A percentile compares a stretch with the other conserved stretches of the same genome.
These are phyloP conservation scores for Erpetoichthys calabaricus DNA, from an alignment of 2,797 vertebrate genomes.

Conservation along the genomic window DNA sequence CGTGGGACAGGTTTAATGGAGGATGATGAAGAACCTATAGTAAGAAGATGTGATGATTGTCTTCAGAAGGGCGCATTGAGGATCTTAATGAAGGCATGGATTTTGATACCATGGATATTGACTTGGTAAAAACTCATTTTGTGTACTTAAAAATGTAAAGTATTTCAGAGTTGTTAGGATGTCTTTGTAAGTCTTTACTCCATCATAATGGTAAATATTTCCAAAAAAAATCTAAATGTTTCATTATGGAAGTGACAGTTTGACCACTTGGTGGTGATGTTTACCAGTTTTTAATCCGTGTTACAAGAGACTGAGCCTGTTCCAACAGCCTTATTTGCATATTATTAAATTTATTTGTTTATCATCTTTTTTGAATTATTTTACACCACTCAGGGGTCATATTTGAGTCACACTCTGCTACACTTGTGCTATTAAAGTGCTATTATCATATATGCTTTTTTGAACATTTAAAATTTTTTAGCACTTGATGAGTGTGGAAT, in stretches of 20 bases:
- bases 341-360: too few relatives aligned
- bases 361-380: too few relatives aligned
- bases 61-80: slow-evolving; percentile 94
- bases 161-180: background rate
- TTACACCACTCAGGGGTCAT: too few relatives aligned
- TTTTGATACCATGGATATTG: slow-evolving; percentile 98
- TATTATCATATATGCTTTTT: too few relatives aligned
- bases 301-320: too few relatives aligned
- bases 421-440: too few relatives aligned
- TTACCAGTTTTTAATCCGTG: too few relatives aligned
- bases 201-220: background rate
- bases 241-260: background rate
- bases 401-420: too few relatives aligned
- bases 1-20: slow-evolving; percentile 95
- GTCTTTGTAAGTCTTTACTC: too few relatives aligned
- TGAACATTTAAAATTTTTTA: too few relatives aligned
- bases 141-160: slow-evolving; percentile 16
- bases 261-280: background rate
- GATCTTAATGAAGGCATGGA: slow-evolving; percentile 99
- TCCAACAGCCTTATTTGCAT: too few relatives aligned
- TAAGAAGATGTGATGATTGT: slow-evolving; percentile 99
- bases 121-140: slow-evolving; percentile 72
- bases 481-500: background rate
- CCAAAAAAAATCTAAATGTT: background rate
- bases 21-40: slow-evolving; percentile 96